phyloP scores from a whole-genome alignment of 2,797 vertebrate genomes.

The Clarias platycephalus region DNA sequence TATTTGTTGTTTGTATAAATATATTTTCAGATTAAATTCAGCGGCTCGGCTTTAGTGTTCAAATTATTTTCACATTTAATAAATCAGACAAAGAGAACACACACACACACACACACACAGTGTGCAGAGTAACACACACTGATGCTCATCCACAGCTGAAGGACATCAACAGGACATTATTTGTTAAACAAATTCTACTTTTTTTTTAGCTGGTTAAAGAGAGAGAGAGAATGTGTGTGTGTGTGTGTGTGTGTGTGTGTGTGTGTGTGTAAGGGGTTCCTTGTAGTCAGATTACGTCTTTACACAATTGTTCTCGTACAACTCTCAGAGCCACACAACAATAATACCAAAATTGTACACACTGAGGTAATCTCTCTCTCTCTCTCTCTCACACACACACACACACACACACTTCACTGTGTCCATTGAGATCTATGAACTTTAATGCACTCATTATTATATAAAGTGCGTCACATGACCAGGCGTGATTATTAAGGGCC shows the following conservation, averaged over 20 bases:
- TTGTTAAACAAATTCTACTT: background rate
- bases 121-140: too few relatives aligned
- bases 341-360: conserved; percentile 5
- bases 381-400: background rate
- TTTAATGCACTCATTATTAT: background rate
- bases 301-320: background rate
- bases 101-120: background rate
- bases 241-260: background rate
- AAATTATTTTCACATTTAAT: background rate
- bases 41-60: background rate
- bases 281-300: background rate
- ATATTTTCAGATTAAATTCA: background rate
- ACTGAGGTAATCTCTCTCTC: background rate
- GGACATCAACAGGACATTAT: background rate
- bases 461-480: background rate
- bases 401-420: background rate
- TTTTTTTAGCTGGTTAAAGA: background rate
- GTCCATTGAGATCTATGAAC: background rate
- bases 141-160: background rate
- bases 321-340: background rate
- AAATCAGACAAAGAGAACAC: background rate
- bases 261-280: background rate
- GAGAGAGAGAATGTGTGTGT: background rate
- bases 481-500: background rate
- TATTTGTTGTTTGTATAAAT: background rate